Evolutionary conservation across 2,888 invertebrate genomes (phyloP).

Genomic region (Protula sp.): DNA sequence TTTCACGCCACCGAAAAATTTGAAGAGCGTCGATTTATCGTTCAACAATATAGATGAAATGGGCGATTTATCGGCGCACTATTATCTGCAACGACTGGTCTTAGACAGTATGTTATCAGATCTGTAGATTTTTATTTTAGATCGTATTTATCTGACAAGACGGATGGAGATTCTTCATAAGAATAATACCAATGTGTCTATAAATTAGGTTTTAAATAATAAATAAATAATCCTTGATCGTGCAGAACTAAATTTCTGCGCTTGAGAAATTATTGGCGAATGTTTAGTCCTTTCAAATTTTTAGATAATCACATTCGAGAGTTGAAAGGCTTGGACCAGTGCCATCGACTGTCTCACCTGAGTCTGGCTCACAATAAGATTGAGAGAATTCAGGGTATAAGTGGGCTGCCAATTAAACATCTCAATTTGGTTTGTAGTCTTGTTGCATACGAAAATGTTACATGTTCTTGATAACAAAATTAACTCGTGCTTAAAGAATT

Average conservation of each 20-base stretch:
- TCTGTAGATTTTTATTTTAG: neutral
- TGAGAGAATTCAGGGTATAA: constrained; percentile 42
- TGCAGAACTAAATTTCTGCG: no score
- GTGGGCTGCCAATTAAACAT: constrained; percentile 42
- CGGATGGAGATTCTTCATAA: neutral
- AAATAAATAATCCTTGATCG: neutral
- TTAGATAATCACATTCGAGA: constrained; percentile 43
- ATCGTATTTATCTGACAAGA: neutral
- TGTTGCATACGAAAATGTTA: neutral
- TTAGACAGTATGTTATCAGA: constrained; percentile 42
- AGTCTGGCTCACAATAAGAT: constrained; percentile 51
- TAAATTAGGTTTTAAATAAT: neutral
- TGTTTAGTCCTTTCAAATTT: neutral
- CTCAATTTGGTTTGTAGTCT: constrained; percentile 41
- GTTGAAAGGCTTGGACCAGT: constrained; percentile 41
- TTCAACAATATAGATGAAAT: constrained; percentile 46
- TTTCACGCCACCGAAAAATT: constrained; percentile 45
- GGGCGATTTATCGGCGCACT: constrained; percentile 44
- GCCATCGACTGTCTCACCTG: constrained; percentile 37
- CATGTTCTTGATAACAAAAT: no score
- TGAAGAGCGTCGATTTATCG: constrained; percentile 46
- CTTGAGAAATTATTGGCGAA: neutral
- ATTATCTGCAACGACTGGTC: constrained; percentile 37
- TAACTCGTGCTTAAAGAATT: no score
- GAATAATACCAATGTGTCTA: no score